Percentiles rank a stretch among this genome's conserved stretches.
Conservation (phyloP, 2,113 vertebrate species). For the Ophthalmolycus amberensis region DNA sequence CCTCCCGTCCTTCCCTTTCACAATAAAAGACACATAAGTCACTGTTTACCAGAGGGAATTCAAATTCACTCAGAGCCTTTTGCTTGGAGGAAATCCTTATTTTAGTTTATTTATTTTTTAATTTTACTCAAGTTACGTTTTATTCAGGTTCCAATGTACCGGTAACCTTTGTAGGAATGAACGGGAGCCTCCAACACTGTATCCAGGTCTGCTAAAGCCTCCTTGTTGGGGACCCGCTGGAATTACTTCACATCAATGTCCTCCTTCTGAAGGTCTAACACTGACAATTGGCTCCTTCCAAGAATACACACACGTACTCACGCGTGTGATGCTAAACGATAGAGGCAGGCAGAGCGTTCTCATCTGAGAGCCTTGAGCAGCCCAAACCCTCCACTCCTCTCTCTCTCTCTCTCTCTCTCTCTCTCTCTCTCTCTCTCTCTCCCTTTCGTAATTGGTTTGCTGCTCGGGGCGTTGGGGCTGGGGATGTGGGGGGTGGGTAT, state of each 20-base stretch:
- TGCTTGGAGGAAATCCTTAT: too few relatives aligned
- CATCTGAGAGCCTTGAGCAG: slow-evolving; percentile 57
- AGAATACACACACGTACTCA: not conserved
- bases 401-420: not conserved
- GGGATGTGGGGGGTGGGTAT: not conserved
- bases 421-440: not conserved
- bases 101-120: too few relatives aligned
- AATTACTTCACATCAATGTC: not conserved
- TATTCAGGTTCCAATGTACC: not conserved
- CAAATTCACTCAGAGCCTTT: too few relatives aligned
- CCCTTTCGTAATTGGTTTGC: slow-evolving; percentile 44
- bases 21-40: too few relatives aligned
- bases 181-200: not conserved
- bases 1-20: too few relatives aligned
- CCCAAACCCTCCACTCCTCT: not conserved
- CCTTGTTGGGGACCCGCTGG: not conserved
- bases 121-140: not conserved
- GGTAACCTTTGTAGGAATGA: not conserved
- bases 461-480: not conserved
- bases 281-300: not conserved
- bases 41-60: too few relatives aligned
- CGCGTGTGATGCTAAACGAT: slow-evolving; percentile 57
- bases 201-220: not conserved
- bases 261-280: not conserved
- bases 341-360: slow-evolving; percentile 62